Evolutionary conservation across 1,140 invertebrate genomes (phyloP), one percentile per base, ranked within the genome.

Genomic region (Nymphalis io): DNA sequence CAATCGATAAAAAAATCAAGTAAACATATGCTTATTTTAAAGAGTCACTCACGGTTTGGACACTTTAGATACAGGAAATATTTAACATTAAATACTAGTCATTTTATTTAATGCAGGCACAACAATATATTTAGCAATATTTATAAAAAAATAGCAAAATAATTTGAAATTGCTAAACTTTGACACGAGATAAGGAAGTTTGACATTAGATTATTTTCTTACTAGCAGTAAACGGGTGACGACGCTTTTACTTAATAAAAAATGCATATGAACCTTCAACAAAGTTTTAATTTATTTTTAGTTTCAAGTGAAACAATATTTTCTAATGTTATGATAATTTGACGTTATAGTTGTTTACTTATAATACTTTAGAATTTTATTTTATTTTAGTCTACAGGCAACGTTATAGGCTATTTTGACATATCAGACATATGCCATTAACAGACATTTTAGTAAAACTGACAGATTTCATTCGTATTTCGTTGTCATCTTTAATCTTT

Each of bases 1-100:
- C 75, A 84, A 89, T 88, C 85, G 69, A 88, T 87, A 84, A 55
- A 59, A n/a, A 60, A 73, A 59, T 42, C 68, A 66, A 66, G 13
- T 40, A 59, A 68, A 42, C 66, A 68, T 68, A 61, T 44, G 59
- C 38, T 55, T 40, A 21, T 15, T 8, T 48, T 18, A 23, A 51
- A 48, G n/a, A 21, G 38, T 12, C n/a, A 27, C 44, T 18, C 2
- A n/a, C 27, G 48, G 42, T n/a, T 12, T 53, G 11, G 20, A 53
- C 48, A 53, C 48, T 21, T 21, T 46, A 23, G 3, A 33, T n/a
- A 46, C 5, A 23, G 13, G 46, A 48, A n/a, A 33, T n/a, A 2
- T 61, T 48, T 42, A 16, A 21, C 18, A n/a, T 3, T 18, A 62
- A 61, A 33, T 11, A 48, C 21, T 33, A 51, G n/a, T 21, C 48